Percentiles rank a stretch among this genome's conserved stretches.
Evolutionary conservation across 1,140 invertebrate species (phyloP).

Genomic region (Agraylea sexmaculata): DNA sequence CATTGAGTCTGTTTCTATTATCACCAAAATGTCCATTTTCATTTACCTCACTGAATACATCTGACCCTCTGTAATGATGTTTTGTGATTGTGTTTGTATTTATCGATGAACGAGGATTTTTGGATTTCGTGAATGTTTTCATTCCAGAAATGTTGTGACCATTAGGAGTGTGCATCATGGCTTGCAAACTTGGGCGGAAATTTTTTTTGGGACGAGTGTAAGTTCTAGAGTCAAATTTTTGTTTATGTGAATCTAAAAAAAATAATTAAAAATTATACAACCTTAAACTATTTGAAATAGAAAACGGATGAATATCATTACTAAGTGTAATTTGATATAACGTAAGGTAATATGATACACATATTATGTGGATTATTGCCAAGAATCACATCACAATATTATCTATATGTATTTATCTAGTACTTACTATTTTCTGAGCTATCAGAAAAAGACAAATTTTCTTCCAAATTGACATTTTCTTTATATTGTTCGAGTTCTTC

Average conservation of each 20-base stretch:
- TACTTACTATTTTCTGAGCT: no score
- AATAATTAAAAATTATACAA: conserved; percentile 7
- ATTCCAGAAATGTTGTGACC: conserved; percentile 7
- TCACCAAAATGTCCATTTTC: conserved; percentile 3
- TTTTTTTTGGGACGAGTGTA: conserved; percentile 34
- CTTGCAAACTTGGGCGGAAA: conserved; percentile 33
- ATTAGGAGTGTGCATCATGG: conserved; percentile 29
- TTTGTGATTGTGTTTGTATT: conserved; percentile 33
- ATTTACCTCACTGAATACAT: neutral
- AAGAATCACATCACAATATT: no score
- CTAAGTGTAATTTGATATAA: no score
- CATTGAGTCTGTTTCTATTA: conserved; percentile 2
- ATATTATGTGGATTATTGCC: no score
- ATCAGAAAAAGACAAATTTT: no score
- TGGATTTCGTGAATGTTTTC: conserved; percentile 7
- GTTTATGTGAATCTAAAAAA: conserved; percentile 24
- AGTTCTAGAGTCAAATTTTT: conserved; percentile 39
- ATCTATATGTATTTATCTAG: no score
- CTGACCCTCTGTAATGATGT: no score
- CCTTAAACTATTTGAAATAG: no score
- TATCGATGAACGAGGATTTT: conserved; percentile 26
- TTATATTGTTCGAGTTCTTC: no score
- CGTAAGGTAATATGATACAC: no score
- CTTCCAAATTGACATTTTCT: no score
- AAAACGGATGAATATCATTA: no score